Evolutionary conservation across 1,140 invertebrate species (phyloP).

Genomic region (Phortica variegata): DNA sequence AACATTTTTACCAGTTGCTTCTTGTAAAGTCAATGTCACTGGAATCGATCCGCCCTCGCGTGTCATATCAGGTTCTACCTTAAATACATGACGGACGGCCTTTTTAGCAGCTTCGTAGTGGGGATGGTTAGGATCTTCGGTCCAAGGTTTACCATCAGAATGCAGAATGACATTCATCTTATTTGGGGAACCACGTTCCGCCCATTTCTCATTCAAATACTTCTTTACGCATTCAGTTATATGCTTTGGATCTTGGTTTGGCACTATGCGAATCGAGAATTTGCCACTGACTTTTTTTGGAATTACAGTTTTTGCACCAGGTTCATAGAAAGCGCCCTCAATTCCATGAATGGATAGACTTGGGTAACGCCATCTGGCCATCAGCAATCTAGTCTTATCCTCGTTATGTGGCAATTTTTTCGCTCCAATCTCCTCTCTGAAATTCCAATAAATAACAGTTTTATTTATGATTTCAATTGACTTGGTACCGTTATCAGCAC

Average conservation of each 20-base stretch:
- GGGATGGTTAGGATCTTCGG: conserved; percentile 86
- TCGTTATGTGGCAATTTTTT: conserved; percentile 71
- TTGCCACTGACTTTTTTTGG: conserved; percentile 93
- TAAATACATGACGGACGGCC: conserved; percentile 88
- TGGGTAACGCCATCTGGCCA: conserved; percentile 90
- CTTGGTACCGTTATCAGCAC: too few relatives aligned
- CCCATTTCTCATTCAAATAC: conserved; percentile 74
- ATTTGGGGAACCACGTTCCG: conserved; percentile 79
- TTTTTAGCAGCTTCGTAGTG: conserved; percentile 86
- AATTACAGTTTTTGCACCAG: conserved; percentile 94
- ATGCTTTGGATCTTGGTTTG: conserved; percentile 80
- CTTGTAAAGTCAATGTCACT: conserved; percentile 87
- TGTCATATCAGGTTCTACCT: conserved; percentile 90
- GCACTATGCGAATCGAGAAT: conserved; percentile 93
- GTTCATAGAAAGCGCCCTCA: conserved; percentile 81
- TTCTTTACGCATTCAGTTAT: conserved; percentile 73
- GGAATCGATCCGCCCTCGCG: conserved; percentile 96
- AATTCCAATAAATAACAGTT: conserved; percentile 15
- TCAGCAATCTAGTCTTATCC: conserved; percentile 75
- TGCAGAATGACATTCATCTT: conserved; percentile 78
- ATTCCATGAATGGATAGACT: conserved; percentile 91
- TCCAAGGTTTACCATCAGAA: conserved; percentile 79
- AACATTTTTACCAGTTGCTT: conserved; percentile 90
- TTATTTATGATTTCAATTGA: conserved; percentile 29
- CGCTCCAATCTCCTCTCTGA: conserved; percentile 69